These are phyloP conservation scores for Neolamprologus ventralis DNA, from an alignment of 2,113 vertebrate genomes.

Conservation along the genomic window DNA sequence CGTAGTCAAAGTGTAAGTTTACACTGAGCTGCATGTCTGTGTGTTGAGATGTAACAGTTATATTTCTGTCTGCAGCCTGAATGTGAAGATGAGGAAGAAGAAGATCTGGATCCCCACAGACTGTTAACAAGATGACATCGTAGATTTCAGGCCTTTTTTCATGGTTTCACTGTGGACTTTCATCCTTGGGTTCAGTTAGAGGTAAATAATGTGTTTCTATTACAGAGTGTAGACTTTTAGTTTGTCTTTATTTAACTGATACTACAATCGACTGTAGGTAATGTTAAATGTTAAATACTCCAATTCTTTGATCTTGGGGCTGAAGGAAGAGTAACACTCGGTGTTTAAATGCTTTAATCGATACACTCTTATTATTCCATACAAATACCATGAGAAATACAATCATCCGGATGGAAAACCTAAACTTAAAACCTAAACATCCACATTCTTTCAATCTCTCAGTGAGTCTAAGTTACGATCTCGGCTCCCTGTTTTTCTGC, in stretches of 20 bases:
- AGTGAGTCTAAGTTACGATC: rapidly evolving
- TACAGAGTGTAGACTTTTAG: too few relatives aligned
- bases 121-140: neutral
- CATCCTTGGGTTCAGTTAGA: too few relatives aligned
- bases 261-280: too few relatives aligned
- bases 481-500: neutral
- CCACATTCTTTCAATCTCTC: neutral
- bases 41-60: neutral
- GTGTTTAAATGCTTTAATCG: too few relatives aligned
- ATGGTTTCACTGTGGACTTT: neutral
- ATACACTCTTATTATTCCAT: too few relatives aligned
- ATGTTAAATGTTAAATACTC: too few relatives aligned
- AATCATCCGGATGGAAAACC: neutral
- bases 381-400: too few relatives aligned
- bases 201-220: too few relatives aligned
- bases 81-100: neutral
- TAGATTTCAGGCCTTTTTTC: neutral
- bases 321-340: too few relatives aligned
- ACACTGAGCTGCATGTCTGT: neutral
- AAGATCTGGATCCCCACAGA: neutral
- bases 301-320: too few relatives aligned
- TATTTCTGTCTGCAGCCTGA: neutral
- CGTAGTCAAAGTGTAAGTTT: neutral
- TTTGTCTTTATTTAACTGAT: too few relatives aligned
- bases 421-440: neutral